Conservation (phyloP, 35 echinoderm and acorn worm species). For the Lytechinus pictus region DNA sequence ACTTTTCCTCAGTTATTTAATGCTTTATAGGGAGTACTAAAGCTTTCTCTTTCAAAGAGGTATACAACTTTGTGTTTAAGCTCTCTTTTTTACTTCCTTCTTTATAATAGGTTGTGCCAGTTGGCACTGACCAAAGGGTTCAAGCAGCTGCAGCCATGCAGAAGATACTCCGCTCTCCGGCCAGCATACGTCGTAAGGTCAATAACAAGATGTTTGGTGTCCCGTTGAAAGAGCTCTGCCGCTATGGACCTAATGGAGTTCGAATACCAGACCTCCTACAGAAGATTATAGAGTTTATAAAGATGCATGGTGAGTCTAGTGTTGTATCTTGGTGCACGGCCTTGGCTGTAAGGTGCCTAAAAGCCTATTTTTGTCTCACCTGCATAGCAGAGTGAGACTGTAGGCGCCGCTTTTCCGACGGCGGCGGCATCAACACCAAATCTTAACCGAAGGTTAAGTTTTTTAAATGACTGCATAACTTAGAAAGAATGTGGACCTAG, state of each 20-base stretch:
- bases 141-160: conserved; percentile 65
- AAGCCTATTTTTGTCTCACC: background rate
- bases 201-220: conserved; percentile 81
- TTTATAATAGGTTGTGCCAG: background rate
- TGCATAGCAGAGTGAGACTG: too few species aligned
- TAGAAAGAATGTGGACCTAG: too few species aligned
- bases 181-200: conserved; percentile 74
- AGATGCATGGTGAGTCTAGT: conserved; percentile 80
- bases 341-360: background rate
- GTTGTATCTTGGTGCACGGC: background rate
- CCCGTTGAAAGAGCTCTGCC: conserved; percentile 71
- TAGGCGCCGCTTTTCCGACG: too few species aligned
- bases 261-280: conserved; percentile 70
- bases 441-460: too few species aligned
- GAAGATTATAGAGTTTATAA: conserved; percentile 85
- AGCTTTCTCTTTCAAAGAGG: background rate
- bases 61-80: too few species aligned
- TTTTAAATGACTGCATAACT: too few species aligned
- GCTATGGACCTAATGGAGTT: conserved; percentile 53
- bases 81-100: background rate
- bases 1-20: background rate
- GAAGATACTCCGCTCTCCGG: conserved; percentile 95
- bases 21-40: background rate
- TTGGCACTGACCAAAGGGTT: conserved; percentile 15
- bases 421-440: too few species aligned